These are phyloP conservation scores for Drosophila melanica DNA, from an alignment of 1,140 invertebrate species.

Conservation along the genomic window DNA sequence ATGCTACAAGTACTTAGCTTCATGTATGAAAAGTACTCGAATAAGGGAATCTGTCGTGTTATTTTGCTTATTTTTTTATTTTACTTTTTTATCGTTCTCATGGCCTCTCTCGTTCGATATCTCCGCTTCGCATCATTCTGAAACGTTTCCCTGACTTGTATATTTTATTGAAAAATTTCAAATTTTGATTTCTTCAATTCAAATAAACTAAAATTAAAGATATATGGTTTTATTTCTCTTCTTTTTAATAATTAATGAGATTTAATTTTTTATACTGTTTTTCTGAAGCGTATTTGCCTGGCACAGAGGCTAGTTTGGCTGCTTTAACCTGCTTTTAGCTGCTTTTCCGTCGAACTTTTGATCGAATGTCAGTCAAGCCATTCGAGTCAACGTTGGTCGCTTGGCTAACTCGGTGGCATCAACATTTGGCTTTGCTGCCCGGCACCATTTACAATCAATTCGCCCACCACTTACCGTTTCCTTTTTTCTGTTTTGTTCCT, in stretches of 20 bases:
- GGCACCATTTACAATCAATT: constrained; percentile 32
- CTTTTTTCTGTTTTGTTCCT: constrained; percentile 26
- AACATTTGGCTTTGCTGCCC: constrained; percentile 47
- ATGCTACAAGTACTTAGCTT: not conserved
- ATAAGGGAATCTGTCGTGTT: too few species aligned
- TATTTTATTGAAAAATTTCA: too few species aligned
- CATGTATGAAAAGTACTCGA: not conserved
- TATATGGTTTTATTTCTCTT: too few species aligned
- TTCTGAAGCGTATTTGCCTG: not conserved
- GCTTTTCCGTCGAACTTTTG: constrained; percentile 71
- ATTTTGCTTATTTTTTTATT: too few species aligned
- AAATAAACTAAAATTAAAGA: too few species aligned
- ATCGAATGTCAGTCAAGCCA: constrained; percentile 80
- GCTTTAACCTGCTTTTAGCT: constrained; percentile 30
- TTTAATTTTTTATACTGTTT: not conserved
- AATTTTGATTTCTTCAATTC: too few species aligned
- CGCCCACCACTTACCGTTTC: constrained; percentile 19
- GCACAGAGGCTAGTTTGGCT: not conserved
- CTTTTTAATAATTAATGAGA: too few species aligned
- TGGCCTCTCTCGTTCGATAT: too few species aligned
- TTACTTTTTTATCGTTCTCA: too few species aligned
- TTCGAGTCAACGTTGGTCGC: constrained; percentile 69
- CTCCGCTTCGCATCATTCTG: too few species aligned
- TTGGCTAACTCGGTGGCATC: constrained; percentile 51
- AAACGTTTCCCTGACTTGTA: too few species aligned